These are phyloP conservation scores for Balearica regulorum DNA, from an alignment of 2,797 vertebrate species.

Conservation along the genomic window DNA sequence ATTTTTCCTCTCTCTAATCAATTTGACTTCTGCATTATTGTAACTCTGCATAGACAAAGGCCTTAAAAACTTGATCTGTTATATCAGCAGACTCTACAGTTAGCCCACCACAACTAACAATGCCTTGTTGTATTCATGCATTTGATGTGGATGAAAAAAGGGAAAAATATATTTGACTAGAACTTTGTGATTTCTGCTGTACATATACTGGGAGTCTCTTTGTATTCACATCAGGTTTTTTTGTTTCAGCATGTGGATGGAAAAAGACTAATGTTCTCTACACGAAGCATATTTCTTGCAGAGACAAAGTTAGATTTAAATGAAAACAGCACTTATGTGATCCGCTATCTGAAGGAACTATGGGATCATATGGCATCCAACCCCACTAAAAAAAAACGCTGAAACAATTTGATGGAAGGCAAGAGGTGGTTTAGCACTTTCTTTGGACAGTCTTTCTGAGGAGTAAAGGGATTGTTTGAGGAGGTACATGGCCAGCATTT, in stretches of 20 bases:
- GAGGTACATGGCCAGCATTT: neutral
- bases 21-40: constrained; percentile 80
- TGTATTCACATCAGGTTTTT: constrained; percentile 70
- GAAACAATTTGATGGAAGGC: constrained; percentile 9
- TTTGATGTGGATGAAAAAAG: constrained; percentile 81
- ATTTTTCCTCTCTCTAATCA: constrained; percentile 24
- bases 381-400: neutral
- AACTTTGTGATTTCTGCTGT: constrained; percentile 68
- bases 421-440: neutral
- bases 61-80: constrained; percentile 83
- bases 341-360: neutral
- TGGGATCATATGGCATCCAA: constrained; percentile 10
- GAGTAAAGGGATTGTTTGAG: constrained; percentile 13
- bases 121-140: constrained; percentile 76
- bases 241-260: constrained; percentile 51
- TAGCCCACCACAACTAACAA: constrained; percentile 74
- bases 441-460: constrained; percentile 26
- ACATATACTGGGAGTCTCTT: constrained; percentile 68
- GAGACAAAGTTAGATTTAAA: constrained; percentile 54
- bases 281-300: constrained; percentile 32
- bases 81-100: constrained; percentile 72
- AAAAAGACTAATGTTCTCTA: constrained; percentile 38
- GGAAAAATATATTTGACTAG: constrained; percentile 76
- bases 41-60: constrained; percentile 84
- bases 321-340: constrained; percentile 7